Base-by-base conservation (phyloP, 2,888 invertebrate genomes). In the Drosophila algonquin region DNA sequence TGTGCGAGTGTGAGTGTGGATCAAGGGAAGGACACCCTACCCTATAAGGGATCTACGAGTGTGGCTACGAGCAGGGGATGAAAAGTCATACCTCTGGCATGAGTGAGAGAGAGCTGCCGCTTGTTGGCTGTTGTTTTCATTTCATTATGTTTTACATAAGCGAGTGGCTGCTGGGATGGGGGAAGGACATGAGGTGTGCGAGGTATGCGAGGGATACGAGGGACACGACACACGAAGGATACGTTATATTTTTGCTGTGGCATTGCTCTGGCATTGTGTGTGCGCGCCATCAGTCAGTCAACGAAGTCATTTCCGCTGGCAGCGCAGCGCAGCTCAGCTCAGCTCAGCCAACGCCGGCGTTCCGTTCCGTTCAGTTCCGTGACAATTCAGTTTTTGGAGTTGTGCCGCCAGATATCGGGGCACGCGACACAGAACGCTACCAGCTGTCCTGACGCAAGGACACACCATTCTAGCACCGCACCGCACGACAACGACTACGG, bases 291-390 rank as follows among this genome's bases (percentile, higher is more conserved):
- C 87, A 88, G 90, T 89, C 88, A 86, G 90, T 90, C 88, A 87
- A 83, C 89, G 84, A 91, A 90, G 90, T 90, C 91, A 90, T 85
- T 90, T 90, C 90, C 91, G 90, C 86, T 79, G 72, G 74, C 73
- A 61, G 65, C 72, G 70, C 60, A 77, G 24, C 24, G 24, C 24
- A 24, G 81, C 21, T 21, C 21, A 21, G 21, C 21, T 21, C 35
- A 40, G 40, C 40, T 14, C 40, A 40, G 40, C 6, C 58, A 48
- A 32, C 74, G 70, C 44, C 80, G 87, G 89, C 91, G 91, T 91
- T 90, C 90, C 91, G 94, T 90, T 92, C 91, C 92, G 94, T 94
- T 21, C 21, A 92, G 94, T 94, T 94, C 94, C 93, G 94, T 80
- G 56, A 16, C 57, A 73, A 87, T 93, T 91, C 94, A 40, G n/a